Evolutionary conservation across 2,797 vertebrate genomes (phyloP).

Genomic region (Lates japonicus): DNA sequence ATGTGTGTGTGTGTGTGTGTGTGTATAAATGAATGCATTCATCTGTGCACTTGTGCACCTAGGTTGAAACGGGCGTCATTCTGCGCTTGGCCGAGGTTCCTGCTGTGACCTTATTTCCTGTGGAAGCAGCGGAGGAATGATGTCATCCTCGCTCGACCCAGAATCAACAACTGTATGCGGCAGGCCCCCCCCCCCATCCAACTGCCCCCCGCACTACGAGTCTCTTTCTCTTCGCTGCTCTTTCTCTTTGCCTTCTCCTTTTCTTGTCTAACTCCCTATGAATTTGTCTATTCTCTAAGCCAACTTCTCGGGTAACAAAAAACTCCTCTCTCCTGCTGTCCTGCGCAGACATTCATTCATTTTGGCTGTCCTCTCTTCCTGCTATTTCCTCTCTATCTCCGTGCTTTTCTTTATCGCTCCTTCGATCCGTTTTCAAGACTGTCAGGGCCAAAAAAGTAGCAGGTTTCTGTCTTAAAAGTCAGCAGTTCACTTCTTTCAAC

Average conservation of each 20-base stretch:
- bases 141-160: conserved; percentile 78
- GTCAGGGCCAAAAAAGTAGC: conserved; percentile 17
- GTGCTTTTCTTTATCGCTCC: neutral
- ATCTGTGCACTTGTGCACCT: conserved; percentile 56
- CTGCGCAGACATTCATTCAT: conserved; percentile 50
- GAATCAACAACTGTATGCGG: conserved; percentile 77
- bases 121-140: conserved; percentile 79
- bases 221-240: conserved; percentile 31
- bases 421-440: conserved; percentile 15
- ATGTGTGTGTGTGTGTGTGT: conserved; percentile 15
- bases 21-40: conserved; percentile 49
- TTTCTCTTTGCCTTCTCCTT: conserved; percentile 12
- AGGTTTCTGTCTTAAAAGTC: conserved; percentile 33
- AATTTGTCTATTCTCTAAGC: conserved; percentile 45
- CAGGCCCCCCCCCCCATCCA: neutral
- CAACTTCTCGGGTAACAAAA: conserved; percentile 32
- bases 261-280: conserved; percentile 29
- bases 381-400: conserved; percentile 39
- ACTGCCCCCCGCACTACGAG: conserved; percentile 7
- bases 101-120: conserved; percentile 88
- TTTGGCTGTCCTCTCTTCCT: conserved; percentile 34
- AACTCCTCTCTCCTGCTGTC: conserved; percentile 19
- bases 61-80: conserved; percentile 64
- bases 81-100: conserved; percentile 77
- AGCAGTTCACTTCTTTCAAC: conserved; percentile 30